A percentile compares a stretch with the other conserved stretches of the same genome.
Conservation (phyloP, 2,113 vertebrate genomes). For the Pelecanoides urinatrix region DNA sequence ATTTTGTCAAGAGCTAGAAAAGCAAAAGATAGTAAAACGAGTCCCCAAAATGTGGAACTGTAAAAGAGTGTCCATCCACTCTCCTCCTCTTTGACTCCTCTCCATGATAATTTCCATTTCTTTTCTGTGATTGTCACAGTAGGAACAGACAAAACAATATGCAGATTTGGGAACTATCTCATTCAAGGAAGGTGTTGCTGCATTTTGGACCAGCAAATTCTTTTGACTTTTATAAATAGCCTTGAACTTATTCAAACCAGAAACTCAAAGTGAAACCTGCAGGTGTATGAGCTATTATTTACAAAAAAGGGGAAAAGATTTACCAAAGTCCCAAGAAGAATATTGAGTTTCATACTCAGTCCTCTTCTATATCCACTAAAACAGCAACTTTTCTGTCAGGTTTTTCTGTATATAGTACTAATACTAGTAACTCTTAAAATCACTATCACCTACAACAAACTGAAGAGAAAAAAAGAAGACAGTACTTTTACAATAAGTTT, state of each 20-base stretch:
- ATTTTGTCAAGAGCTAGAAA: not conserved
- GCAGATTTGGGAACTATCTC: not conserved
- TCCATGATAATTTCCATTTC: not conserved
- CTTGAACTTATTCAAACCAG: not conserved
- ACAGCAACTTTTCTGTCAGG: not conserved
- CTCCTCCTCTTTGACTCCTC: not conserved
- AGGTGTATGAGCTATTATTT: not conserved
- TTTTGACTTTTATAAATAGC: not conserved
- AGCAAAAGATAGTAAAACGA: not conserved
- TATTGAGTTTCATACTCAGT: not conserved
- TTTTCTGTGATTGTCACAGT: not conserved
- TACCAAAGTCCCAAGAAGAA: not conserved
- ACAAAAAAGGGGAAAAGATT: not conserved
- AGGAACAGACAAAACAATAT: not conserved
- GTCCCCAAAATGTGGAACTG: not conserved
- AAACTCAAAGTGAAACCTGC: slow-evolving; percentile 10
- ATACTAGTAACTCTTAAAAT: not conserved
- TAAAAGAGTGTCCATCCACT: not conserved
- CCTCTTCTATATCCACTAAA: not conserved
- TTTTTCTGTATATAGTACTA: not conserved
- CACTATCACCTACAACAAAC: not conserved
- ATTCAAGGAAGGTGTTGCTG: not conserved
- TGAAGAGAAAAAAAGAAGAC: not conserved
- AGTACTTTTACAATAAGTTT: not conserved
- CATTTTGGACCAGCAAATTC: not conserved